Evolutionary conservation across 2,797 vertebrate species (phyloP).

Genomic region (Epinephelus awoara): DNA sequence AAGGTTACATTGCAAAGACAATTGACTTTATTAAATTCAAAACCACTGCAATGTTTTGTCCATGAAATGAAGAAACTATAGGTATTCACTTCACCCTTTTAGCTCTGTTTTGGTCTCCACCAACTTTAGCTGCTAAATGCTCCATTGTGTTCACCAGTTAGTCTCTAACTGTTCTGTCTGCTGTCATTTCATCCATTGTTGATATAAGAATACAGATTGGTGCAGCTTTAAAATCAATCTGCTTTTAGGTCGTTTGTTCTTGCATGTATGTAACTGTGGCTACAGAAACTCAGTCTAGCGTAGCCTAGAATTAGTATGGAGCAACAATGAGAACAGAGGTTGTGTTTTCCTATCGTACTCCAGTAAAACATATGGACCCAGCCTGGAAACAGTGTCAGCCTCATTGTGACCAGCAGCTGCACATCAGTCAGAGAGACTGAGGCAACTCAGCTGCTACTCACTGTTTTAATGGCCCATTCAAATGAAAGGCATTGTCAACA

Average conservation of each 20-base stretch:
- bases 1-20: too few relatives aligned
- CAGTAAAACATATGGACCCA: background rate
- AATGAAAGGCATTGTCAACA: slow-evolving; percentile 57
- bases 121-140: too few relatives aligned
- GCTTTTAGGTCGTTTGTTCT: background rate
- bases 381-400: background rate
- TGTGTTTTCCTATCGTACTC: background rate
- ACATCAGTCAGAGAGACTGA: slow-evolving; percentile 35
- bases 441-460: slow-evolving; percentile 11
- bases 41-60: too few relatives aligned
- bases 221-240: background rate
- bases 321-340: background rate
- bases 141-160: too few relatives aligned
- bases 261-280: background rate
- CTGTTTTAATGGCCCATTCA: slow-evolving; percentile 54
- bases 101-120: too few relatives aligned
- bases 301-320: background rate
- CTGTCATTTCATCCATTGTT: background rate
- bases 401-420: slow-evolving; percentile 21
- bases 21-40: too few relatives aligned
- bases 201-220: background rate
- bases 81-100: too few relatives aligned
- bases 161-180: too few relatives aligned
- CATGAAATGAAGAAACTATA: too few relatives aligned
- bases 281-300: background rate